Conservation (phyloP, 2,113 vertebrate genomes). For the Ammodytes dubius region DNA sequence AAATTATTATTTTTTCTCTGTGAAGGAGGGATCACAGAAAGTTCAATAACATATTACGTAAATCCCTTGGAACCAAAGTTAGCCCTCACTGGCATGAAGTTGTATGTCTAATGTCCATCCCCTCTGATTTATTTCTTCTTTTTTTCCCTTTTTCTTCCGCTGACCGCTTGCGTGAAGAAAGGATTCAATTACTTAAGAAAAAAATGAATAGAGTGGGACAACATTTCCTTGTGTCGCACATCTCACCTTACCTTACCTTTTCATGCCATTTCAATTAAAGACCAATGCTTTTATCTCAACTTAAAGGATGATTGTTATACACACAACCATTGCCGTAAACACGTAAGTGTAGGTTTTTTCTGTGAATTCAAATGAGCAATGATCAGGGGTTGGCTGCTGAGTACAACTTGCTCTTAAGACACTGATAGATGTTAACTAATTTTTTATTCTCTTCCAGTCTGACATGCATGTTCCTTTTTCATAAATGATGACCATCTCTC, state of each 20-base stretch:
- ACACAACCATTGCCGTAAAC: neutral
- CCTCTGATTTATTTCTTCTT: neutral
- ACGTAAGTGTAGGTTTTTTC: no score
- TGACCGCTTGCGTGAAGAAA: neutral
- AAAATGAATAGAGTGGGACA: neutral
- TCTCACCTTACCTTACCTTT: neutral
- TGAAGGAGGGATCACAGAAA: neutral
- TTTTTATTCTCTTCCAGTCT: neutral
- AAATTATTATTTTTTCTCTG: neutral
- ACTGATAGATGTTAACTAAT: neutral
- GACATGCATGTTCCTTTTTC: neutral
- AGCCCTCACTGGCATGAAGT: neutral
- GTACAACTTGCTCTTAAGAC: neutral
- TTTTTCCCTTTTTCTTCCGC: neutral
- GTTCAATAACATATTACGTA: neutral
- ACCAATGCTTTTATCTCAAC: neutral
- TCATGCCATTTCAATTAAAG: neutral
- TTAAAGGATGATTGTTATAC: neutral
- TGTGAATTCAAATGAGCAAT: neutral
- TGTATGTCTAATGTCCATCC: no score
- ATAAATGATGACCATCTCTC: constrained; percentile 40
- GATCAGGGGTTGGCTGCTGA: neutral
- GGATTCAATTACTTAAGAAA: no score
- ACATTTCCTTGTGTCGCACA: neutral
- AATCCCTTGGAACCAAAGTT: neutral